Conservation (phyloP, 2,888 invertebrate species). For the Cynaeus angustus region DNA sequence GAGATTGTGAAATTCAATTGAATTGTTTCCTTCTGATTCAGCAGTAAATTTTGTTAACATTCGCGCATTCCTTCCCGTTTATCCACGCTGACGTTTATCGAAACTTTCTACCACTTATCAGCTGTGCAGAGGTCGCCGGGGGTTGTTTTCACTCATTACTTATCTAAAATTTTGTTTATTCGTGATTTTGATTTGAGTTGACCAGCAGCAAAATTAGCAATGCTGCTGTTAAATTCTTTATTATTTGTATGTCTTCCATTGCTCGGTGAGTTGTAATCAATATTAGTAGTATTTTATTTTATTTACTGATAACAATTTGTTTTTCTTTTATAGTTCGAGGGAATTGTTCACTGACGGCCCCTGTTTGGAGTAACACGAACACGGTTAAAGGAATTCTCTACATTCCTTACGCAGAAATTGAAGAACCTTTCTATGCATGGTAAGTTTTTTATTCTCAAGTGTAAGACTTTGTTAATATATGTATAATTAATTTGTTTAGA, state of each 20-base stretch:
- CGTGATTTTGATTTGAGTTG: slow-evolving; percentile 9
- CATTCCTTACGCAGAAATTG: slow-evolving; percentile 95
- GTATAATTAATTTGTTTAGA: too few species aligned
- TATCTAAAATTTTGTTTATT: slow-evolving; percentile 37
- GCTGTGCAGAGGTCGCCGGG: slow-evolving; percentile 40
- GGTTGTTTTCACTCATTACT: slow-evolving; percentile 35
- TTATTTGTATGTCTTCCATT: neutral
- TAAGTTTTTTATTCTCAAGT: slow-evolving; percentile 64
- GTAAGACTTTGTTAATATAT: too few species aligned
- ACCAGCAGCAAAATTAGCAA: slow-evolving; percentile 5
- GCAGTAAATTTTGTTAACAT: slow-evolving; percentile 30
- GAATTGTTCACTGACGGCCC: slow-evolving; percentile 45
- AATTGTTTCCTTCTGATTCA: too few species aligned
- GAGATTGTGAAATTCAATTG: too few species aligned
- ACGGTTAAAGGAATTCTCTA: slow-evolving; percentile 84
- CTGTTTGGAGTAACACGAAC: slow-evolving; percentile 80
- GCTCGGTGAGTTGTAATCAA: neutral
- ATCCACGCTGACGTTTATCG: neutral
- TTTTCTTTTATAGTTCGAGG: slow-evolving; percentile 20
- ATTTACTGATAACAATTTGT: neutral
- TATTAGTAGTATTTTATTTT: slow-evolving; percentile 7
- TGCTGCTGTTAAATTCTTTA: neutral
- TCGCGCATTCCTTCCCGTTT: slow-evolving; percentile 25
- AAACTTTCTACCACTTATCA: slow-evolving; percentile 43
- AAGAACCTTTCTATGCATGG: slow-evolving; percentile 94